Conservation (phyloP, 2,797 vertebrate species). For the Gallirallus australis region DNA sequence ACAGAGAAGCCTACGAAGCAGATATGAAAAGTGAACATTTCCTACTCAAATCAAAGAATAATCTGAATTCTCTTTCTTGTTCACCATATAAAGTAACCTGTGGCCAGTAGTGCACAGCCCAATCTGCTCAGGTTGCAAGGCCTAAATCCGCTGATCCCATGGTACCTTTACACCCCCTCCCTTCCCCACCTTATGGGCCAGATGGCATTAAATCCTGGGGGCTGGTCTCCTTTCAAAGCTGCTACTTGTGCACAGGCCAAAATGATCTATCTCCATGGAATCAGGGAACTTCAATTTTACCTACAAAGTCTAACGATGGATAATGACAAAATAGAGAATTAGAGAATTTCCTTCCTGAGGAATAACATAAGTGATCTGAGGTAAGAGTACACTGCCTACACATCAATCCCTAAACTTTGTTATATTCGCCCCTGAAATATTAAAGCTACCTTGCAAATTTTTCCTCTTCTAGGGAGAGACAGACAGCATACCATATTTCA, state of each 20-base stretch:
- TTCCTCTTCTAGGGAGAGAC: background rate
- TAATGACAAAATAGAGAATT: background rate
- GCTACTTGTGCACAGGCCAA: conserved; percentile 50
- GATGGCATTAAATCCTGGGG: conserved; percentile 52
- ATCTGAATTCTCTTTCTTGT: background rate
- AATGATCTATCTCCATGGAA: background rate
- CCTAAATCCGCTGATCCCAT: background rate
- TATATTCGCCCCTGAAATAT: background rate
- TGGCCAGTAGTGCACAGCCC: background rate
- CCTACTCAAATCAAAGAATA: background rate
- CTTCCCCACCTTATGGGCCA: conserved; percentile 32
- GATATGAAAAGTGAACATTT: background rate
- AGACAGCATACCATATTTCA: background rate
- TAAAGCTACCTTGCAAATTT: background rate
- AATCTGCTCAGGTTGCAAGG: background rate
- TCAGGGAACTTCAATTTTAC: background rate
- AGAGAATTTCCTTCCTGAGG: background rate
- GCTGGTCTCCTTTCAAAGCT: conserved; percentile 31
- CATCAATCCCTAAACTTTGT: background rate
- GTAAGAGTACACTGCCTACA: background rate
- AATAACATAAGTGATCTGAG: background rate
- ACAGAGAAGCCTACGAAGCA: background rate
- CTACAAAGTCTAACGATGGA: background rate
- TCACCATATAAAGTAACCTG: background rate
- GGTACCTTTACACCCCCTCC: conserved; percentile 25